Evolutionary conservation across 1,140 invertebrate species (phyloP).

Genomic region (Callitettix versicolor): DNA sequence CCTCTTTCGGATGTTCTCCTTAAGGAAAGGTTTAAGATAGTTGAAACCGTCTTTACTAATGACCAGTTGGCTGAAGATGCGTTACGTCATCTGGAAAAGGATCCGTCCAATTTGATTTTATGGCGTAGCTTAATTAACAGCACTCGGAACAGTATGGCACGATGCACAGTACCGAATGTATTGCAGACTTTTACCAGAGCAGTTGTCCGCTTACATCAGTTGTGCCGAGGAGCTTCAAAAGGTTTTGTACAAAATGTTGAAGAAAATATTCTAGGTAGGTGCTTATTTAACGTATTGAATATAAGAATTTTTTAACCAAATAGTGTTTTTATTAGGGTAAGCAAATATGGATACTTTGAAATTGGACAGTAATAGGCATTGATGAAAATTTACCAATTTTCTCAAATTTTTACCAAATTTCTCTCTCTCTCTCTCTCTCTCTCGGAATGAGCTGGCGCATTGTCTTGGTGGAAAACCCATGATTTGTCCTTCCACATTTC

Average conservation of each 20-base stretch:
- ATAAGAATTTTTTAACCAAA: neutral
- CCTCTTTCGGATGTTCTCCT: conserved; percentile 35
- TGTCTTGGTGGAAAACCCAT: too few species aligned
- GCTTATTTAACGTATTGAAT: neutral
- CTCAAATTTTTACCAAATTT: too few species aligned
- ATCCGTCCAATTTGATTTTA: conserved; percentile 41
- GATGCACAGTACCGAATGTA: conserved; percentile 45
- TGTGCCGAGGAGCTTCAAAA: conserved; percentile 13
- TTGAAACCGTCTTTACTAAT: conserved; percentile 39
- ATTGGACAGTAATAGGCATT: too few species aligned
- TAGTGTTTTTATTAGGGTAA: too few species aligned
- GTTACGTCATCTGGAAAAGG: conserved; percentile 38
- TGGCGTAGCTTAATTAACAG: conserved; percentile 47
- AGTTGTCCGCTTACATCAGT: conserved; percentile 40
- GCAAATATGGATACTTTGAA: too few species aligned
- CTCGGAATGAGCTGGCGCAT: too few species aligned
- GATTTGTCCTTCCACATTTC: too few species aligned
- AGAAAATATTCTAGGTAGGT: neutral
- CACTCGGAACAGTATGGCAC: conserved; percentile 45
- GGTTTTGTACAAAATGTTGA: neutral
- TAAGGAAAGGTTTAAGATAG: conserved; percentile 37
- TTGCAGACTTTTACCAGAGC: conserved; percentile 42
- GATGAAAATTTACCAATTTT: too few species aligned
- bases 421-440: too few species aligned
- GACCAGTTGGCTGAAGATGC: conserved; percentile 36